Evolutionary conservation across 2,888 invertebrate genomes (phyloP), one percentile per base, ranked within the genome.

Genomic region (Lycocerus yunnanus): DNA sequence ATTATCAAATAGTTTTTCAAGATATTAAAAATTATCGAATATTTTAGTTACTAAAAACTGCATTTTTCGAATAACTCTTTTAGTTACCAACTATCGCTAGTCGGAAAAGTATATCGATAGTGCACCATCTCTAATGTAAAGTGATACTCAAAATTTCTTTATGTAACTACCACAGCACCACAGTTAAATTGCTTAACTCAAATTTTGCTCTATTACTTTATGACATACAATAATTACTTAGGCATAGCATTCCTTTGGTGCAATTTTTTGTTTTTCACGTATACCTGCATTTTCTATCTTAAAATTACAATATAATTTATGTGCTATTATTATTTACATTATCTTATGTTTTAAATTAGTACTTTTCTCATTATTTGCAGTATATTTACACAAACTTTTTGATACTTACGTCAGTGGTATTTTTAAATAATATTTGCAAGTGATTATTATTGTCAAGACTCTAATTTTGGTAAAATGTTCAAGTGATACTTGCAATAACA

Each of bases 401-500:
- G n/a, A n/a, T n/a, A 43, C n/a, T 6, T 43, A 43, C 43, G 43
- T 43, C 43, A 43, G n/a, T n/a, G n/a, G 43, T n/a, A 43, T 43
- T 43, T n/a, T 43, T 43, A 43, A 43, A 43, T n/a, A 43, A 24
- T 24, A 24, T 43, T 43, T 43, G 43, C 43, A 43, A 43, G 43
- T 43, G 43, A 43, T 43, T 43, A 43, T 43, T 43, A 43, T 43
- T 43, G 43, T 43, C n/a, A 43, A 43, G n/a, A 43, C 43, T 43
- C n/a, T 43, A 43, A 43, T 43, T 27, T 43, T 43, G 43, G 21
- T 14, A 21, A 66, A 66, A 77, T 71, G 76, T 79, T 76, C 78
- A 81, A 81, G 84, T 83, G 83, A 84, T 84, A 83, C 79, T 81
- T 82, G 83, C 84, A 84, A 84, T 84, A 84, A 84, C 74, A 75